A percentile compares a stretch with the other conserved stretches of the same genome.
phyloP scores from a whole-genome alignment of 2,113 vertebrate genomes.

The Cryptotis parvus region DNA sequence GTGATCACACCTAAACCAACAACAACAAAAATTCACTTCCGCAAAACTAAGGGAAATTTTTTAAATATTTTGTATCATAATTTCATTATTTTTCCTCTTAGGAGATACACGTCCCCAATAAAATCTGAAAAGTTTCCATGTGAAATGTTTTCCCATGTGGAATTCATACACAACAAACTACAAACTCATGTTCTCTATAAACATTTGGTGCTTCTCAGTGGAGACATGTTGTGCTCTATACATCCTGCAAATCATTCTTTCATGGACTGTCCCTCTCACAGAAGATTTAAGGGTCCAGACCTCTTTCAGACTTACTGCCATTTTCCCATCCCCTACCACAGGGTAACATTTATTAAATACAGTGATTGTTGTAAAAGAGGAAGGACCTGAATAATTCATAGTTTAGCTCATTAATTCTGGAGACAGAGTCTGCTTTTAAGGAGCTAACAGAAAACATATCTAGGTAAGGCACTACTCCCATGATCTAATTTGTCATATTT shows the following conservation, averaged over 20 bases:
- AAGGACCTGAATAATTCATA: slow-evolving; percentile 39
- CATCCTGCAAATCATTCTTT: slow-evolving; percentile 3
- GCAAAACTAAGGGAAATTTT: background rate
- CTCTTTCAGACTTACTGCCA: background rate
- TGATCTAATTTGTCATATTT: background rate
- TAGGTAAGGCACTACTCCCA: background rate
- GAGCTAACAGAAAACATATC: background rate
- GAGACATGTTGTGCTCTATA: background rate
- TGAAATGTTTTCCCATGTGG: too few relatives aligned
- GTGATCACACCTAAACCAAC: background rate
- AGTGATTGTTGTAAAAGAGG: background rate
- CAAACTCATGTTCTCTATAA: too few relatives aligned
- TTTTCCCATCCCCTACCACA: background rate
- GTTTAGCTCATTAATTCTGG: background rate
- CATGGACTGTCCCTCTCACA: background rate
- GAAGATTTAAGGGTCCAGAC: background rate
- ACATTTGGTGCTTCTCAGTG: slow-evolving; percentile 13
- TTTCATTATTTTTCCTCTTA: slow-evolving; percentile 14
- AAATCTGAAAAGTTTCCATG: background rate
- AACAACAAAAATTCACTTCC: background rate
- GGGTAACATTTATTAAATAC: slow-evolving; percentile 1
- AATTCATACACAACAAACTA: background rate
- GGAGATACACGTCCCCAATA: slow-evolving; percentile 38
- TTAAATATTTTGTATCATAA: too few relatives aligned
- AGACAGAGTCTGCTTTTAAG: background rate